Base-by-base conservation (phyloP, 2,888 invertebrate genomes). In the Nemapogon koenigi region DNA sequence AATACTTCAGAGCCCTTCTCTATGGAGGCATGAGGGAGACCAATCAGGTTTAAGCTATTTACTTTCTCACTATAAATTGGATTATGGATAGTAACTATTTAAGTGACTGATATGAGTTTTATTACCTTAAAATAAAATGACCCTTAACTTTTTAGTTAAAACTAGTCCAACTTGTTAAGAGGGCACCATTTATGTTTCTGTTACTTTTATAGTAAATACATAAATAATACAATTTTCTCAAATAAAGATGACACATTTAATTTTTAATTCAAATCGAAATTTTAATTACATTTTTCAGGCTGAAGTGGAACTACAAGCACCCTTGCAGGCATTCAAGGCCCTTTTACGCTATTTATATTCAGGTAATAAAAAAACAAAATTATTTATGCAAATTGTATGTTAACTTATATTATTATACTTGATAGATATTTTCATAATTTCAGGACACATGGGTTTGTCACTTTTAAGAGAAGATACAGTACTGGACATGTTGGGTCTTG, bases 311-410 rank as follows among this genome's bases (percentile, higher is more conserved):
- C 67, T 98, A 27, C 94, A 89, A 57, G 89, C 94, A 13, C 90
- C 90, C 2, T 63, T 92, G 33, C 86, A 86, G 41, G 91, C 94
- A 10, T 95, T 95, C 57, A 93, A 92, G 65, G 87, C 89, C n/a
- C 80, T 99, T 0, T 76, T 98, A 1, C 89, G 91, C 52, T 99
- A 99, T 76, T 93, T 98, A 41, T 99, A 99, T 68, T 95, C 95
- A 40, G 97, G 95, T 73, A 64, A 54, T 33, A 33, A 10, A n/a
- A 18, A 18, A 33, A 33, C 3, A 14, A 16, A 19, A 33, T 33
- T 33, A 16, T 18, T 31, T 14, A 16, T 14, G 15, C 3, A 6
- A 14, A 6, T 6, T 31, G 13, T 16, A 15, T 15, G 4, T 7
- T 22, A 22, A 7, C 22, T 22, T 7, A 26, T 4, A 26, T 11